Evolutionary conservation across 2,888 invertebrate species (phyloP).

Genomic region (Agrochola lychnidis): DNA sequence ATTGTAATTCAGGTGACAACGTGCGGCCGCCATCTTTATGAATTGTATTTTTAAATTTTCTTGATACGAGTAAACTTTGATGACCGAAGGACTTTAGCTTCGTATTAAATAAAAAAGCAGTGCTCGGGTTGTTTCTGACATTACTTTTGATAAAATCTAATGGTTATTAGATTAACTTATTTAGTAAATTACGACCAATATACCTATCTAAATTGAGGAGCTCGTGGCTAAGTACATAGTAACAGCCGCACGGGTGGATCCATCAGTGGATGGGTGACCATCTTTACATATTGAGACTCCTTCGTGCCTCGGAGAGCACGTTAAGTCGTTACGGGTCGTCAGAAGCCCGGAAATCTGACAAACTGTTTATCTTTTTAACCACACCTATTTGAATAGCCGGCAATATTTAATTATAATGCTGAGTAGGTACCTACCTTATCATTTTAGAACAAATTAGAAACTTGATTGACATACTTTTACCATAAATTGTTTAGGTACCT

Average conservation of each 20-base stretch:
- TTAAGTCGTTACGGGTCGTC: no score
- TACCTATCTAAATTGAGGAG: no score
- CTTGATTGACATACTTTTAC: constrained; percentile 17
- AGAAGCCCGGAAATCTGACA: no score
- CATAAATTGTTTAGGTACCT: no score
- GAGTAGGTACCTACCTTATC: background rate
- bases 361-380: no score
- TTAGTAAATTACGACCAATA: background rate
- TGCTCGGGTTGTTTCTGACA: background rate
- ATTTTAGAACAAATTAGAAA: constrained; percentile 20
- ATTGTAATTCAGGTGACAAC: constrained; percentile 38
- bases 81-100: background rate
- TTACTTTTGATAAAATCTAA: background rate
- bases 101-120: background rate
- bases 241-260: no score
- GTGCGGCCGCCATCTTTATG: background rate
- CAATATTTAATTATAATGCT: background rate
- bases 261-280: no score
- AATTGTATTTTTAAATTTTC: constrained; percentile 1
- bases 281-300: no score
- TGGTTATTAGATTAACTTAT: background rate
- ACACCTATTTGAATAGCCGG: background rate
- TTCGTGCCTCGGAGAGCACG: no score
- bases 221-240: no score
- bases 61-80: background rate